Base-by-base conservation (phyloP, 2,888 invertebrate genomes). In the Heteromyza rotundicornis region DNA sequence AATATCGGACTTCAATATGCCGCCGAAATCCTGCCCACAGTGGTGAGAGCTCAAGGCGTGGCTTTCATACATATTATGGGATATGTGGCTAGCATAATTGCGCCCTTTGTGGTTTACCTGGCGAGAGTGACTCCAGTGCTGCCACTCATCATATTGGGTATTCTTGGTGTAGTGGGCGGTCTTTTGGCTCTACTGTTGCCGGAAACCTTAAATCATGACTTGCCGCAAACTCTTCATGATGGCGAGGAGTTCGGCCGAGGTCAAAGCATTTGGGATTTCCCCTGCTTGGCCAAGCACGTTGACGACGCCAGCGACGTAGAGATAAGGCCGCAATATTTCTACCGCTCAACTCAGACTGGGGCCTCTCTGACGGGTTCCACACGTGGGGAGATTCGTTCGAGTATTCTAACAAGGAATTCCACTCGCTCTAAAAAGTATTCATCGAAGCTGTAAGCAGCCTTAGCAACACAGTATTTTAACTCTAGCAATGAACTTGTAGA, bases 1-100 rank as follows among this genome's bases (percentile, higher is more conserved):
- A 95, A 94, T 81, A 94, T 95, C 66, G 94, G 94, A 0, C 86
- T 95, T 1, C 95, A 95, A 70, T 95, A 94, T 81, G 94, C 94
- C 0, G 94, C 95, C 0, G 95, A 95, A 78, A 82, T 95, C 14
- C 79, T 95, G 10, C 95, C 95, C 0, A 95, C 95, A 0, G 94
- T 94, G 1, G 92, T 95, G 0, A 81, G 95, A 50, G 94, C 93
- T 0, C 94, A 94, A 78, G 94, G 94, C 0, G 92, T 95, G 0
- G 92, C 94, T 0, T 84, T 94, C 16, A 92, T 94, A 56, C 93
- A 94, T 73, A 92, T 94, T 60, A 92, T 93, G 91, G 94, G 94
- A 36, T 94, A 93, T 70, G 91, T 93, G 0, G 91, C 93, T 0
- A 91, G 91, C 57, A 92, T 94, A n/a, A 64, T 92, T 0, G 90